phyloP scores from a whole-genome alignment of 2,113 vertebrate species.

The Dicrurus megarhynchus region DNA sequence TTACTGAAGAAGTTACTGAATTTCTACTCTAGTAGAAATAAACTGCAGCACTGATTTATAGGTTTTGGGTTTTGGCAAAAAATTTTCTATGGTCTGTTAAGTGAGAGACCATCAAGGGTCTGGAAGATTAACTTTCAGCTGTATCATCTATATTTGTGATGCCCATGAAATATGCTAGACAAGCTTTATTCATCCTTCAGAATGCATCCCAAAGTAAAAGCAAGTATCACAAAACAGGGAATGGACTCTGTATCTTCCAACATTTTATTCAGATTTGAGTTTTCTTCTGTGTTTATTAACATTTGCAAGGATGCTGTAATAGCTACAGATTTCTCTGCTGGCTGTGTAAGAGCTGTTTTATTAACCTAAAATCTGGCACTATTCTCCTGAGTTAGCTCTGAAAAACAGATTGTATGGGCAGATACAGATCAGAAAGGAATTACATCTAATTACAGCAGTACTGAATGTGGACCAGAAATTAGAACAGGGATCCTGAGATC shows the following conservation, averaged over 20 bases:
- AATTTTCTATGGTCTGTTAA: not conserved
- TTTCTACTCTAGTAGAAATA: not conserved
- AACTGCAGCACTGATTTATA: not conserved
- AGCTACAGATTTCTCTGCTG: not conserved
- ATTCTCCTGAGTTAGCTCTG: not conserved
- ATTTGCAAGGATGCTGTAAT: not conserved
- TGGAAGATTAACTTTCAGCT: not conserved
- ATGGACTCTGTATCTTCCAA: not conserved
- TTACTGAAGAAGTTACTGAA: not conserved
- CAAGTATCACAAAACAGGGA: not conserved
- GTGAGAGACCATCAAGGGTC: not conserved
- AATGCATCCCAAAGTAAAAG: not conserved
- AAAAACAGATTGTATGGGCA: slow-evolving; percentile 35
- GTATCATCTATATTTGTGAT: not conserved
- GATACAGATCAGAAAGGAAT: slow-evolving; percentile 1
- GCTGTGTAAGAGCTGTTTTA: not conserved
- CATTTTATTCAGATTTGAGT: not conserved
- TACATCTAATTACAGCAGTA: slow-evolving; percentile 9
- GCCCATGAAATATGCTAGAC: not conserved
- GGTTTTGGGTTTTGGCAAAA: not conserved
- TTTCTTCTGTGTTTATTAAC: slow-evolving; percentile 9
- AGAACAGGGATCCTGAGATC: slow-evolving; percentile 4
- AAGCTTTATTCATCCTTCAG: not conserved
- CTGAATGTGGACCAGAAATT: slow-evolving; percentile 19
- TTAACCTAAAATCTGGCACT: slow-evolving; percentile 35